These are phyloP conservation scores for Meriones psammophilus DNA, from an alignment of 2,797 vertebrate species.

Conservation along the genomic window DNA sequence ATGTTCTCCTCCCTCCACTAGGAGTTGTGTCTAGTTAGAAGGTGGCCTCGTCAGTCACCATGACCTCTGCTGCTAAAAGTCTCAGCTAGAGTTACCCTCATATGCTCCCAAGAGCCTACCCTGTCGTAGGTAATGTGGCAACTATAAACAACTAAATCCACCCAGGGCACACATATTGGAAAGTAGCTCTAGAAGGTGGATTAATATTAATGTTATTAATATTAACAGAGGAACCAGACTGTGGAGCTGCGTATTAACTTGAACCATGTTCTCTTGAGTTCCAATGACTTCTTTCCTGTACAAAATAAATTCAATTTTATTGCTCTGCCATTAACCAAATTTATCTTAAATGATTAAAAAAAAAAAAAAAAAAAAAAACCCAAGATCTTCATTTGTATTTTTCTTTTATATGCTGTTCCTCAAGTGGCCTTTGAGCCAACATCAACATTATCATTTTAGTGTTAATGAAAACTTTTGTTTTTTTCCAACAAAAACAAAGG, in stretches of 20 bases:
- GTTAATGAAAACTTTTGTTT: slow-evolving; percentile 10
- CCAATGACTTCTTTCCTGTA: slow-evolving; percentile 10
- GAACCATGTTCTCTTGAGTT: background rate
- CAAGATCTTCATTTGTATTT: background rate
- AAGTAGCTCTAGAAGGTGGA: background rate
- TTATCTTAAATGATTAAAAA: slow-evolving; percentile 7
- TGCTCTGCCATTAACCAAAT: background rate
- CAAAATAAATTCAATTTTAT: background rate
- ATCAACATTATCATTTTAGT: slow-evolving; percentile 6
- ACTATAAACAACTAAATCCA: background rate
- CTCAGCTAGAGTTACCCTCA: too few relatives aligned
- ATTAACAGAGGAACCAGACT: background rate
- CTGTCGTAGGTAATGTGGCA: background rate
- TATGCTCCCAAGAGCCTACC: too few relatives aligned
- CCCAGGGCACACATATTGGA: background rate
- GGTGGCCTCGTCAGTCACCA: too few relatives aligned
- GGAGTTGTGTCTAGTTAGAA: too few relatives aligned
- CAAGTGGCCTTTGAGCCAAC: background rate
- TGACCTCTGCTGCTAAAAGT: too few relatives aligned
- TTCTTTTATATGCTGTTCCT: slow-evolving; percentile 36
- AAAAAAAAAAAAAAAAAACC: background rate
- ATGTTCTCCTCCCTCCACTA: too few relatives aligned
- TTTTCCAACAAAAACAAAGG: background rate
- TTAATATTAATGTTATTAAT: background rate
- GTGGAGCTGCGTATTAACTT: background rate